Percentiles rank a stretch among this genome's conserved stretches.
These are phyloP conservation scores for Spea multiplicata DNA, from an alignment of 2,113 vertebrate species.

Conservation along the genomic window DNA sequence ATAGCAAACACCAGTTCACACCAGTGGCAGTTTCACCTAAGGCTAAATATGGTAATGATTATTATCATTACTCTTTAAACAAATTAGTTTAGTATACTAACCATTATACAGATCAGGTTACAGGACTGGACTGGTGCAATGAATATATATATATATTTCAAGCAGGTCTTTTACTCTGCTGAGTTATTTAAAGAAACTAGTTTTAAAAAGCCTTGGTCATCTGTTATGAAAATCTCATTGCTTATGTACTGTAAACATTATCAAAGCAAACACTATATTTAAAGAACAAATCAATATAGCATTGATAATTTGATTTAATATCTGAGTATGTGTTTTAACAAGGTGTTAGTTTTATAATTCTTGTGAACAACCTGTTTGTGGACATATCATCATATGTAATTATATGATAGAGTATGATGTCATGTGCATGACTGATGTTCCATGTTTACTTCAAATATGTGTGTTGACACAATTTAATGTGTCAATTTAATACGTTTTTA, in stretches of 20 bases:
- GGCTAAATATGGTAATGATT: conserved; percentile 60
- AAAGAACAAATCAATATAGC: too few species aligned
- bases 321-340: too few species aligned
- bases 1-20: conserved; percentile 72
- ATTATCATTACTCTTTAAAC: conserved; percentile 73
- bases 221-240: too few species aligned
- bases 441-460: conserved; percentile 15
- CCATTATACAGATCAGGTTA: conserved; percentile 77
- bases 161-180: too few species aligned
- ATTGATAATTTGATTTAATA: too few species aligned
- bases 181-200: too few species aligned
- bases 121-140: conserved; percentile 46
- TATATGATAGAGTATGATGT: not conserved
- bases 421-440: not conserved
- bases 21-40: conserved; percentile 68
- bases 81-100: conserved; percentile 81
- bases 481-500: too few species aligned
- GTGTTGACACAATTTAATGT: not conserved
- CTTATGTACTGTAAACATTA: too few species aligned
- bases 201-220: too few species aligned
- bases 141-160: not conserved
- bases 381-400: not conserved
- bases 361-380: too few species aligned
- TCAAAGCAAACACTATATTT: too few species aligned
- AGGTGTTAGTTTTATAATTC: too few species aligned